Conservation (phyloP, 92 coral and sea anemone genomes). For the Phenganax marumi region DNA sequence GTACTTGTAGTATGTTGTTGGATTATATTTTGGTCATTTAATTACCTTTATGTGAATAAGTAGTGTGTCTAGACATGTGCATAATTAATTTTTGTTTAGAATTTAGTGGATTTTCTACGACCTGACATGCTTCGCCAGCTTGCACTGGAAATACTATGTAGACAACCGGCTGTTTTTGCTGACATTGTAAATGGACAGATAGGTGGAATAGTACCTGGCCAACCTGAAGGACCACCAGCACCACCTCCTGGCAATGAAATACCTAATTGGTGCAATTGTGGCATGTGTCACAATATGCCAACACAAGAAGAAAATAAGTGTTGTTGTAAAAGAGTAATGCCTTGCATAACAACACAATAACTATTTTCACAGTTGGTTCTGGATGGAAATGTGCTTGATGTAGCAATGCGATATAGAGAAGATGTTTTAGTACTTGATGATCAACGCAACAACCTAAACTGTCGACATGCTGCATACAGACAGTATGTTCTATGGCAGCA, state of each 20-base stretch:
- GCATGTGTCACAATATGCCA: constrained; percentile 7
- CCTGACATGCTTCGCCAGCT: constrained; percentile 17
- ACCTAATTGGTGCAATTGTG: constrained; percentile 21
- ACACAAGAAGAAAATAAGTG: constrained; percentile 40
- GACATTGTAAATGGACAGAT: constrained; percentile 32
- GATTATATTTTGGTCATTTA: not conserved
- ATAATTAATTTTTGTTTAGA: not conserved
- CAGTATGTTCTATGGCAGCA: constrained; percentile 25
- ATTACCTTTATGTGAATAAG: not conserved
- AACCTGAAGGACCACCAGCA: not conserved
- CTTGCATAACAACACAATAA: constrained; percentile 23
- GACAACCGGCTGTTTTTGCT: constrained; percentile 19
- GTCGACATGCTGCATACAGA: constrained; percentile 37
- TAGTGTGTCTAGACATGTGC: no score
- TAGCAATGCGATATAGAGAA: constrained; percentile 34
- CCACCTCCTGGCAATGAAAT: not conserved
- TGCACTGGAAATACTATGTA: constrained; percentile 10
- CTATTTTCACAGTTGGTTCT: constrained; percentile 34
- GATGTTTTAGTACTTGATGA: constrained; percentile 33
- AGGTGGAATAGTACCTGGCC: not conserved
- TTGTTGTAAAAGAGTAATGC: constrained; percentile 23
- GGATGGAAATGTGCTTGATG: constrained; percentile 47
- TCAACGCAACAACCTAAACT: constrained; percentile 38
- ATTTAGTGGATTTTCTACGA: constrained; percentile 1
- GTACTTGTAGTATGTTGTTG: not conserved